Base-by-base conservation (phyloP, 2,797 vertebrate species). In the Epinephelus coioides region DNA sequence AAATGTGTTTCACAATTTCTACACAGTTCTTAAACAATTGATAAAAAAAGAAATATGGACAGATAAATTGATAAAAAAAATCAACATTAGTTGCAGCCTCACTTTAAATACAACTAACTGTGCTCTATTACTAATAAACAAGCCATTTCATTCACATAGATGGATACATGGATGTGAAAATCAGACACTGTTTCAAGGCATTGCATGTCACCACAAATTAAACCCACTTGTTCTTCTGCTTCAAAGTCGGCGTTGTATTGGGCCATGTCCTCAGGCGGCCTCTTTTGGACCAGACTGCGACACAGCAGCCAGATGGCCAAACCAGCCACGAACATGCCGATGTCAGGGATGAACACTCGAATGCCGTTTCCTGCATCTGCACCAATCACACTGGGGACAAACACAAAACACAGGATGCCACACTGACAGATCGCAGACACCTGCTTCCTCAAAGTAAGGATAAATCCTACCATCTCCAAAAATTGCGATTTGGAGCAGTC, bases 301-400 rank as follows among this genome's bases (percentile, higher is more conserved):
- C 98, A 99, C 92, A 99, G 68, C 65, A 99, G 95, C 98, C 97
- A 99, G 85, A 96, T 96, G 72, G 96, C 91, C 92, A 99, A 89
- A 59, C 98, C 96, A 3, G 95, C 96, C 83, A 97, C 82, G 90
- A 98, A 99, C 97, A 99, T 98, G 83, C 97, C 97, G 10, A 99
- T 97, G 85, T 99, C 98, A 5, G 98, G 98, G 76, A 97, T 93
- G 90, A 99, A 99, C 60, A 99, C 96, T 18, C 98, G 95, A 89
- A 99, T 99, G 66, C 97, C 97, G 66, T 99, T 99, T 56, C 97
- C 97, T 2, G 96, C 97, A 55, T 99, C 98, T 53, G 97, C 97
- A 61, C 97, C 98, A 65, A 95, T 97, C 90, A 99, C 96, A 64
- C 98, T 99, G 89, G 8, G 19, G 56, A 82, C 59, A 74, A 73